Evolutionary conservation across 2,113 vertebrate species (phyloP), one percentile per base, ranked within the genome.

Genomic region (Semnopithecus entellus): DNA sequence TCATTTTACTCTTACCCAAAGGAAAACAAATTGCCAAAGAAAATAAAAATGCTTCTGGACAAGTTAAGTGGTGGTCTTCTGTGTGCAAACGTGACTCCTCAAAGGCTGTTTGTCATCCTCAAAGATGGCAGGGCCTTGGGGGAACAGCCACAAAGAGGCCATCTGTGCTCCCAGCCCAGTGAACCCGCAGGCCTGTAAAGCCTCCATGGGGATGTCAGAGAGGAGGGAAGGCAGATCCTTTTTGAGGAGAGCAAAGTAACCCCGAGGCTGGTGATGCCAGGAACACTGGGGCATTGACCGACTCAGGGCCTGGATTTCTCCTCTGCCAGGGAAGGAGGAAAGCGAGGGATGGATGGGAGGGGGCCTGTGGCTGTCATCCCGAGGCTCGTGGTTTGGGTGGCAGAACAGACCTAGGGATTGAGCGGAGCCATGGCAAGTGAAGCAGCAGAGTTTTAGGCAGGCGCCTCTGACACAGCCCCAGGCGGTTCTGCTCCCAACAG

Each of bases 241-340:
- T 75, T 2, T 27, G 87, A 91, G 85, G 85, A 89, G 3, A 52
- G 32, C 8, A 38, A 85, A 72, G 83, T 40, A n/a, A 43, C 59
- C 87, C 55, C 73, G 72, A 76, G 0, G 0, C 2, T 1, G 88
- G 52, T 0, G 0, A 35, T 0, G 3, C 91, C 7, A 6, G 22
- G 59, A 94, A 94, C 84, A 66, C 95, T 78, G 84, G n/a, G 32
- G 52, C 83, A 50, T 40, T 92, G 96, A 89, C 43, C 0, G 6
- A 11, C 79, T 23, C 2, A 0, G 4, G 38, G 25, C 40, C 55
- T 9, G 57, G 93, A 20, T 1, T 10, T 45, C 55, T 4, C 38
- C 40, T 52, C 48, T 4, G 66, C 75, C 88, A 18, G 43, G 40
- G 27, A 45, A 45, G 57, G 57, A 20, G 66, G 35, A 43, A 38